Base-by-base conservation (phyloP, 2,888 invertebrate genomes). In the Ophraella communa region DNA sequence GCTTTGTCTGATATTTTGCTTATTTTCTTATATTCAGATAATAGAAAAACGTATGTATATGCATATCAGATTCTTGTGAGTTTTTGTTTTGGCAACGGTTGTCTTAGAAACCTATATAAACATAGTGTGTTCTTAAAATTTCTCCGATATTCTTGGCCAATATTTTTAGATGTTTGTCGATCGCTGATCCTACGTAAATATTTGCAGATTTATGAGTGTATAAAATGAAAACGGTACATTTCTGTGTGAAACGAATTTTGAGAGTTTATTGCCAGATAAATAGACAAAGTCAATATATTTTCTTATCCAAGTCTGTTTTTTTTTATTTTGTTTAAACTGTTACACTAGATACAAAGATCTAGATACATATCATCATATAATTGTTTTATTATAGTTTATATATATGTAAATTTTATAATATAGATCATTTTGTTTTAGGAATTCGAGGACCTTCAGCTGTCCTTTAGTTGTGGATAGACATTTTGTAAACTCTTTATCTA, bases 101-200 rank as follows among this genome's bases (percentile, higher is more conserved):
- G 59, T 3, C 59, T 20, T 39, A 42, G 27, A 27, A 42, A 64
- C 58, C 52, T 45, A 45, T 58, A 24, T 39, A 63, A 63, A 63
- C 58, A 63, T 53, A 44, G 27, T 53, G 44, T 53, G 52, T 58
- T 63, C 57, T 62, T 57, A 23, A 44, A 58, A 44, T 51, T 52
- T 54, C 56, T 44, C 52, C 45, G 33, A 65, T 65, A 66, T 60
- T 62, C 66, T 66, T 61, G 42, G 61, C 62, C 60, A 67, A 67
- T 69, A 69, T 66, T 56, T 62, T 61, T 61, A 62, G 56, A 64
- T 66, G 64, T 66, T 66, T 73, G 65, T 67, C 58, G 64, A 71
- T 69, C 65, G 71, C 70, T 72, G 70, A 71, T 71, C 73, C 73
- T 71, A 67, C 44, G 66, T 68, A 73, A 73, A 73, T 71, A 73